Base-by-base conservation (phyloP, 2,113 vertebrate genomes). In the Nettapus auritus region DNA sequence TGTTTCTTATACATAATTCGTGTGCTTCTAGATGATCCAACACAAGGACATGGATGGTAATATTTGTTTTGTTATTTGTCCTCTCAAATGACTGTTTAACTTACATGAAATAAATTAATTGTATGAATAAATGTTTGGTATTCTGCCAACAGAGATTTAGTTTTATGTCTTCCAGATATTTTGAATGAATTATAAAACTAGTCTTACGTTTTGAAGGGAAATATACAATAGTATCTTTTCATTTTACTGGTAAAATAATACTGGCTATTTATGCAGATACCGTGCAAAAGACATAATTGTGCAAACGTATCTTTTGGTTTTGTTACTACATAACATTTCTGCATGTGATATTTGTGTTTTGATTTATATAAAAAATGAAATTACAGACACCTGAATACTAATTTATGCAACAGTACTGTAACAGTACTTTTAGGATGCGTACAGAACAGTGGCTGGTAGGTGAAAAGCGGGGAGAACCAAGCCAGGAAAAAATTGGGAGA, bases 1-100 rank as follows among this genome's bases (percentile, higher is more conserved):
- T 99, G 98, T 91, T 97, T 98, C 71, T 94, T 99, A 38, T 99
- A 99, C 69, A 98, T 99, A 93, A 88, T 97, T 88, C 97, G 98
- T 86, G 98, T 99, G 40, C 97, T 98, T 12, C 89, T 98, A 79
- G 98, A 99, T 96, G 97, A 97, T 46, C 98, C 98, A 38, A 88
- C 95, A 60, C 95, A 98, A 96, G 97, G 96, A 96, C 94, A 97
- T 88, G 95, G 89, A 97, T 99, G 98, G 98, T 98, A 98, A 97
- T 52, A 11, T 68, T 31, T 82, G 44, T 80, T 63, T 87, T n/a
- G 59, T 91, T 66, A 31, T 68, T 82, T 92, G 50, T 89, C 11
- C 53, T 91, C 55, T 78, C 20, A 62, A 64, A 95, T 9, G 16
- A 66, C 38, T 93, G 7, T 42, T 89, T 69, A 73, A 34, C 33